Conservation (phyloP, 2,113 vertebrate genomes). For the Andinoacara biseriatus region DNA sequence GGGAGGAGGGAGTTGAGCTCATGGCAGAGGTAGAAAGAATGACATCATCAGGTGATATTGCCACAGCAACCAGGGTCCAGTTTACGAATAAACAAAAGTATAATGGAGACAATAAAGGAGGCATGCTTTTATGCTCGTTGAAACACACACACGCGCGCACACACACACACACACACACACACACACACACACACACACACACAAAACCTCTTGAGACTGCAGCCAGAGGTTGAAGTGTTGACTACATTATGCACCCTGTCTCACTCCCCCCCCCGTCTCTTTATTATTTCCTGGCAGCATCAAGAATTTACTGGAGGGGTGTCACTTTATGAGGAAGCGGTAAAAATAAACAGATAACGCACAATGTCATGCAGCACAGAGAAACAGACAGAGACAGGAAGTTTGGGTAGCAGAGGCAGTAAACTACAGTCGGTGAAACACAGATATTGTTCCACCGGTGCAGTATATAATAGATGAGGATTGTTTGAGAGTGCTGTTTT, state of each 20-base stretch:
- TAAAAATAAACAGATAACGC: conserved; percentile 10
- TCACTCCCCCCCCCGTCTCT: not conserved
- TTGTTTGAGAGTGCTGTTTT: not conserved
- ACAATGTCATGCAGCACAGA: not conserved
- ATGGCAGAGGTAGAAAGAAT: conserved; percentile 9
- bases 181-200: not conserved
- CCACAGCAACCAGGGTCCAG: conserved; percentile 65
- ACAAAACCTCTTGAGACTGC: conserved; percentile 32
- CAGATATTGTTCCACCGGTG: not conserved
- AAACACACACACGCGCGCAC: not conserved
- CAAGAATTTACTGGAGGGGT: conserved; percentile 19
- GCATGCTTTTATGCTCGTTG: conserved; percentile 19
- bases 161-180: conserved; percentile 1
- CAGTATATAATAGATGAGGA: not conserved
- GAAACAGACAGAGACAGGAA: conserved; percentile 30
- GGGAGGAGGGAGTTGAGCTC: not conserved
- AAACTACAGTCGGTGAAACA: not conserved
- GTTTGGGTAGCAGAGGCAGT: conserved; percentile 8
- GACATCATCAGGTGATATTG: conserved; percentile 59
- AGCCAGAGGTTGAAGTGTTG: conserved; percentile 44
- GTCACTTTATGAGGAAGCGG: conserved; percentile 37
- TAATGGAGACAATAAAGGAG: conserved; percentile 57
- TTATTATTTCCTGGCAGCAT: conserved; percentile 38
- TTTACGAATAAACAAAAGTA: conserved; percentile 62
- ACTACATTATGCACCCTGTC: conserved; percentile 48